Percentiles rank a stretch among this genome's conserved stretches.
Conservation (phyloP, 2,797 vertebrate genomes). For the Sorex maritimensis region DNA sequence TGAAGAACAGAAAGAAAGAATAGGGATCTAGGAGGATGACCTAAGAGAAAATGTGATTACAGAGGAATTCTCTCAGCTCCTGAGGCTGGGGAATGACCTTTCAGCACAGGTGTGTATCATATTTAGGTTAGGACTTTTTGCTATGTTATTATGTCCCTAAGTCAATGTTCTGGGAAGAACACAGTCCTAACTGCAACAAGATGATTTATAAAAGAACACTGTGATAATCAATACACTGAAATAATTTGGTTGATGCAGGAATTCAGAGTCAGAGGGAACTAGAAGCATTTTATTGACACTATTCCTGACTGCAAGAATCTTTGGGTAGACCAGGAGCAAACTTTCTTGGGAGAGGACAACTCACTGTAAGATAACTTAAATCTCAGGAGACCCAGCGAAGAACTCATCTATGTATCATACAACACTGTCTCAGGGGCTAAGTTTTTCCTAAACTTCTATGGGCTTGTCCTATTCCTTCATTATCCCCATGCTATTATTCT, state of each 20-base stretch:
- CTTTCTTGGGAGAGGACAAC: not conserved
- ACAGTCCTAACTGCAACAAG: not conserved
- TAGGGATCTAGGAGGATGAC: too few relatives aligned
- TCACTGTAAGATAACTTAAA: conserved; percentile 33
- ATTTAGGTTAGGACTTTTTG: not conserved
- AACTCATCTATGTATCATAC: not conserved
- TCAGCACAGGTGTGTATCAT: not conserved
- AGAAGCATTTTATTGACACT: not conserved
- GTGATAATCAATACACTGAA: conserved; percentile 9
- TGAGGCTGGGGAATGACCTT: not conserved
- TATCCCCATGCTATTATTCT: not conserved
- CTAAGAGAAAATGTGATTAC: not conserved
- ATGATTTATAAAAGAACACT: conserved; percentile 28
- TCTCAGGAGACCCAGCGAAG: not conserved
- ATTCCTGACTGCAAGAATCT: not conserved
- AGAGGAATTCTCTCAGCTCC: not conserved
- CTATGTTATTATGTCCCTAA: not conserved
- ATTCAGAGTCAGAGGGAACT: not conserved
- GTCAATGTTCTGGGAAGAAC: not conserved
- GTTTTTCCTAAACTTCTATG: too few relatives aligned
- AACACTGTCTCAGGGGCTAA: not conserved
- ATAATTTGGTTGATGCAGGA: conserved; percentile 19
- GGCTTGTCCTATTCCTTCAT: not conserved
- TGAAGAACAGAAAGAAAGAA: not conserved
- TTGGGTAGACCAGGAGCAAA: not conserved